Evolutionary conservation across 2,113 vertebrate species (phyloP).

Genomic region (Ahaetulla prasina): DNA sequence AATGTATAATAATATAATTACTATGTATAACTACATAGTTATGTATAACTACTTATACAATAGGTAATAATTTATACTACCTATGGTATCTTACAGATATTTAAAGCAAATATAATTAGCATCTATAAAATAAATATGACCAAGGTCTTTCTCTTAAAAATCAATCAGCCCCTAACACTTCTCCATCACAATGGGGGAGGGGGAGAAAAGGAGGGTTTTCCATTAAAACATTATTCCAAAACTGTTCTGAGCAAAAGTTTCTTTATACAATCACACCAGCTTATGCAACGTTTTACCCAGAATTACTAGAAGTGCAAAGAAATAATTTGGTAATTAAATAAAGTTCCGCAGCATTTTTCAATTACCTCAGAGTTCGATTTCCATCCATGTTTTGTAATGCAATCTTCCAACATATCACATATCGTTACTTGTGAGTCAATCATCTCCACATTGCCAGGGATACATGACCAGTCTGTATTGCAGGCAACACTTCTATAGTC

Average conservation of each 20-base stretch:
- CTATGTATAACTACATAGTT: too few relatives aligned
- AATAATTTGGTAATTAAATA: background rate
- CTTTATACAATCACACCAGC: background rate
- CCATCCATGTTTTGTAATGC: slow-evolving; percentile 3
- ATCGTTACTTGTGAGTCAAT: fast-evolving
- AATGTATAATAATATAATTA: background rate
- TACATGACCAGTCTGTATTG: slow-evolving; percentile 34
- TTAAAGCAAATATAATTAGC: background rate
- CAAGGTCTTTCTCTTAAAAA: background rate
- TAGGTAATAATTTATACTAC: background rate
- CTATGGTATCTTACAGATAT: background rate
- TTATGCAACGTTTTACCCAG: background rate
- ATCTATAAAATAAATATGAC: background rate
- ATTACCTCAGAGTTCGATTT: slow-evolving; percentile 56
- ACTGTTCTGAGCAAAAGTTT: background rate
- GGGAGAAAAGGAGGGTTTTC: background rate
- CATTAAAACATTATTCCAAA: background rate
- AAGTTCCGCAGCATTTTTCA: background rate
- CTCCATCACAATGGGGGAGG: background rate
- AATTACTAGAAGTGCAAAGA: background rate
- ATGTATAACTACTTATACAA: background rate
- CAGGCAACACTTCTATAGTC: slow-evolving; percentile 31
- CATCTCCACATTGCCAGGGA: fast-evolving
- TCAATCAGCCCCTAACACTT: background rate
- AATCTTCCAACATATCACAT: background rate